Base-by-base conservation (phyloP, 2,797 vertebrate species). In the Poecilia wingei region DNA sequence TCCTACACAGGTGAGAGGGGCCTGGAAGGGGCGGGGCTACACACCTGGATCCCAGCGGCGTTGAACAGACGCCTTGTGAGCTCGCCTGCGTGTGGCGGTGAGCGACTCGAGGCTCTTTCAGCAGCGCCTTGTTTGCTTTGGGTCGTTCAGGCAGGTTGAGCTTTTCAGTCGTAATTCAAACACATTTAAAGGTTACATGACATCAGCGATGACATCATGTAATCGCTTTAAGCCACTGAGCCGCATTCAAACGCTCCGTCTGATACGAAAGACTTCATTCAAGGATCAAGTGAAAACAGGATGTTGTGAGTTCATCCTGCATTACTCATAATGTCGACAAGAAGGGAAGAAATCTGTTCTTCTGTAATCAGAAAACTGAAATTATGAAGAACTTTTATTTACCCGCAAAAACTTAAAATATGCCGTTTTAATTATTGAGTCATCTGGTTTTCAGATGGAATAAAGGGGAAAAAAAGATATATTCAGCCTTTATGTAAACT, bases 1-100 rank as follows among this genome's bases (percentile, higher is more conserved):
- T 90, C 72, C 45, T 73, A 41, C 89, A 88, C 81, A 88, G 88
- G 88, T 91, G 88, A 88, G 73, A 36, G 3, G n/a, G 55, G 55
- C 55, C 4, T 13, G 55, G 55, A 59, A 31, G 57, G n/a, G 55
- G 57, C 57, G 57, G 57, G 28, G 57, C 53, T 55, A n/a, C 49
- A 51, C 20, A n/a, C 28, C 53, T n/a, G 53, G n/a, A 28, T 28
- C 55, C 31, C n/a, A 2, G 16, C 59, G 6, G 14, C 28, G 28
- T 31, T 18, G 16, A 31, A 31, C 14, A 1, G 57, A 33, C 28
- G 28, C 4, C 4, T 31, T 31, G 57, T 31, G 5, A 31, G 31
- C 57, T 6, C 4, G n/a, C 57, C 59, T 18, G 31, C 31, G 12
- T 61, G 59, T 28, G 5, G 31, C 31, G 59, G n/a, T 16, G 57